Evolutionary conservation across 2,888 invertebrate species (phyloP), one percentile per base, ranked within the genome.

Genomic region (Aelia acuminata): DNA sequence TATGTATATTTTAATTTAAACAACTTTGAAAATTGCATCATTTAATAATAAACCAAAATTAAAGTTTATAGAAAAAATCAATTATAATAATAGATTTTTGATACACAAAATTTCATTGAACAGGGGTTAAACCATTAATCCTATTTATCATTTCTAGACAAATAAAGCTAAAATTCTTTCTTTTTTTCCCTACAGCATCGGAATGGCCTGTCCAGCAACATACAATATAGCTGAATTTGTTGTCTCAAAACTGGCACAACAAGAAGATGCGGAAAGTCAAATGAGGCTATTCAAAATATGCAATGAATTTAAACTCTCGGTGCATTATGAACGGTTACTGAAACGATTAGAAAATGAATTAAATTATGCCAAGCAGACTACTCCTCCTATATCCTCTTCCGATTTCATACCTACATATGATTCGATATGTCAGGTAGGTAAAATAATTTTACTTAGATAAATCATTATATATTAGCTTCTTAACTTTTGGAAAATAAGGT

Each of bases 191-290:
- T 20, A 70, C 91, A 96, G 96, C 87, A 92, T 96, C 88, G 94
- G 94, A 90, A 94, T 94, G 91, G 93, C 93, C 90, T 95, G 96
- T 91, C 97, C 97, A 0, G 91, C 94, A 35, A 95, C 96, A 47
- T 97, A 95, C 93, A 98, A 97, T 92, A 95, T 96, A 3, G 97
- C 97, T 0, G 98, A 98, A 92, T 97, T 96, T 92, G 97, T 96
- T 92, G 95, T 98, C 63, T 93, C 94, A 87, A 94, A 94, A 86
- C 91, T 95, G 89, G 94, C 95, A 7, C 92, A 94, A 10, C 92
- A 92, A 49, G 93, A 94, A 2, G 94, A 93, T 49, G 92, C 92
- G n/a, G 94, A 94, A 91, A 92, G 91, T 1, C 92, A 93, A 85
- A 86, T 88, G 31, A 75, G 89, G 93, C 93, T 91, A 91, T 91